These are phyloP conservation scores for Sabatieria punctata DNA, from an alignment of 2,888 invertebrate genomes.

Conservation along the genomic window DNA sequence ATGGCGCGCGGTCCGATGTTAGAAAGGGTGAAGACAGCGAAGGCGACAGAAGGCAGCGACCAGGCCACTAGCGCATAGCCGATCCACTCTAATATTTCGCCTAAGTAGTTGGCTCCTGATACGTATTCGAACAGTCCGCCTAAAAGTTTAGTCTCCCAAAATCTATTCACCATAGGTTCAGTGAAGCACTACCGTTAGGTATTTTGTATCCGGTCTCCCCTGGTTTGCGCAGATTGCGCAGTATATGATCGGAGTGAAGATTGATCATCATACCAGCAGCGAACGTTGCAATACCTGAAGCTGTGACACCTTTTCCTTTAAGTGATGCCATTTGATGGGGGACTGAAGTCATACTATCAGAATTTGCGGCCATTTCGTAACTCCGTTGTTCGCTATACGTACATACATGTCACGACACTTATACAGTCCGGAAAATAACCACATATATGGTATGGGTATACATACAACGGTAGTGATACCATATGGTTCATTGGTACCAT, in stretches of 20 bases:
- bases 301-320: too few relatives aligned
- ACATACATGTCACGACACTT: too few relatives aligned
- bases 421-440: too few relatives aligned
- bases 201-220: conserved; percentile 35
- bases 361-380: too few relatives aligned
- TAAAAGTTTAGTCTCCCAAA: conserved; percentile 12
- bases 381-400: too few relatives aligned
- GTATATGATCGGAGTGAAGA: conserved; percentile 34
- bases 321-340: too few relatives aligned
- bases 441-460: too few relatives aligned
- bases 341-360: too few relatives aligned
- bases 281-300: conserved; percentile 32
- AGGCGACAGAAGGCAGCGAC: conserved; percentile 31
- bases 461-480: too few relatives aligned
- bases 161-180: not conserved
- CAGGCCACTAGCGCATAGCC: conserved; percentile 35
- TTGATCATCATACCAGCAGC: conserved; percentile 35
- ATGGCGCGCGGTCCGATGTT: conserved; percentile 34
- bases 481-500: too few relatives aligned
- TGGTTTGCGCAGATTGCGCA: conserved; percentile 32
- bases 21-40: conserved; percentile 32
- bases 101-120: conserved; percentile 38
- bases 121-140: conserved; percentile 36
- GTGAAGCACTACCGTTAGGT: conserved; percentile 25
- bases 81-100: conserved; percentile 39